Evolutionary conservation across 92 coral and sea anemone species (phyloP), one percentile per base, ranked within the genome.

Genomic region (Actinernus sp.): DNA sequence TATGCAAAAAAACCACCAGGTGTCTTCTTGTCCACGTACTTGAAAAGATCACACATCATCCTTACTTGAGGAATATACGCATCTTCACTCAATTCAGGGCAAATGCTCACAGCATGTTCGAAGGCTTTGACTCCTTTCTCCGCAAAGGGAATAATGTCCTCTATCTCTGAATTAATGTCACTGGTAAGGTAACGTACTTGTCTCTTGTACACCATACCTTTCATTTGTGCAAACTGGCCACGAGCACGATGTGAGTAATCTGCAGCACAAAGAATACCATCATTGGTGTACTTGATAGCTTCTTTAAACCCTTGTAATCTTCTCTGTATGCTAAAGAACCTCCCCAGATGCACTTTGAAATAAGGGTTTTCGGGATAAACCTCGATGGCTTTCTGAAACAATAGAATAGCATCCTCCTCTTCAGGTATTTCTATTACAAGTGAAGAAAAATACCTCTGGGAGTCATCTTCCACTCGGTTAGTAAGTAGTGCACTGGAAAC

Each of bases 141-240:
- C 4, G 86, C 92, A 55, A 65, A 55, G 2, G 56, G 38, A 20
- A 66, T 69, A 13, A 86, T 72, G 25, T 55, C 34, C 1, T 7
- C 58, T 0, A 73, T 7, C 0, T 62, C 55, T 3, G 78, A 66
- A 3, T 59, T 25, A n/a, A 25, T 44, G 16, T 60, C 73, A 45
- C 19, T 4, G 4, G 58, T 66, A 2, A 77, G 62, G 55, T 71
- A 29, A 3, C 19, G 34, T 2, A 86, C 87, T 16, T 86, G 79
- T 0, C 92, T 72, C 19, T 79, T 86, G 61, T 74, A 86, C 7
- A 86, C 87, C 13, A 86, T 49, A 2, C 88, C 92, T 63, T 80
- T 80, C 92, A 86, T 86, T 40, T 86, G 92, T 0, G 81, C 79
- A 39, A 80, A 61, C 54, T 79, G 92, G 3, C 92, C 59, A 0